These are phyloP conservation scores for Mylabris sibirica DNA, from an alignment of 2,888 invertebrate species.

Conservation along the genomic window DNA sequence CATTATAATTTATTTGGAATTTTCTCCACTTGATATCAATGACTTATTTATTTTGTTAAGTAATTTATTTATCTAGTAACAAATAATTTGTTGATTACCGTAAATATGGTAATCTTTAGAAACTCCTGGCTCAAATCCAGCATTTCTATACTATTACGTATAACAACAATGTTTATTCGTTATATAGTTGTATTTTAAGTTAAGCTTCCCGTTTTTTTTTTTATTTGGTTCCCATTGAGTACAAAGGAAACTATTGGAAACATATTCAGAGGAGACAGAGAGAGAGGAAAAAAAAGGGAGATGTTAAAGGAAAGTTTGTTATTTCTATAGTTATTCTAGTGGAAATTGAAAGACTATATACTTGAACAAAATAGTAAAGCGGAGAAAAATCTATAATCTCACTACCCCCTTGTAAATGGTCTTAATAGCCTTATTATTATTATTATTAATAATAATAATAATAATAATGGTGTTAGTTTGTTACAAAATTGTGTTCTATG, in stretches of 20 bases:
- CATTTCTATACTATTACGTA: not conserved
- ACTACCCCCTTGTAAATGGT: not conserved
- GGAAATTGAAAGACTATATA: not conserved
- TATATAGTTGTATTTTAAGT: not conserved
- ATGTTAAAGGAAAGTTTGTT: not conserved
- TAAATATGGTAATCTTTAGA: too few relatives aligned
- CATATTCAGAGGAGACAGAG: not conserved
- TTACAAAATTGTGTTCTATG: not conserved
- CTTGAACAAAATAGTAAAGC: not conserved
- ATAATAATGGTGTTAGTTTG: constrained; percentile 2
- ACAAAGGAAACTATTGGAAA: not conserved
- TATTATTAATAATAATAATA: not conserved
- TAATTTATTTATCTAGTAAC: too few relatives aligned
- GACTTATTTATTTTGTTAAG: too few relatives aligned
- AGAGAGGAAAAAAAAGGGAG: not conserved
- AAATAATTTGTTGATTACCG: too few relatives aligned
- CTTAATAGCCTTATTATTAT: not conserved
- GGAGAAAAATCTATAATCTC: not conserved
- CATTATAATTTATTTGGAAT: too few relatives aligned
- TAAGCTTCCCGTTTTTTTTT: not conserved
- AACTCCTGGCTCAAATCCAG: not conserved
- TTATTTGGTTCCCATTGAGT: not conserved
- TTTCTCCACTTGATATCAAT: too few relatives aligned
- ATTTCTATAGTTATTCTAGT: not conserved
- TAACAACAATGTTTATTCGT: not conserved